These are phyloP conservation scores for Cynopterus sphinx DNA, from an alignment of 2,797 vertebrate species.

Conservation along the genomic window DNA sequence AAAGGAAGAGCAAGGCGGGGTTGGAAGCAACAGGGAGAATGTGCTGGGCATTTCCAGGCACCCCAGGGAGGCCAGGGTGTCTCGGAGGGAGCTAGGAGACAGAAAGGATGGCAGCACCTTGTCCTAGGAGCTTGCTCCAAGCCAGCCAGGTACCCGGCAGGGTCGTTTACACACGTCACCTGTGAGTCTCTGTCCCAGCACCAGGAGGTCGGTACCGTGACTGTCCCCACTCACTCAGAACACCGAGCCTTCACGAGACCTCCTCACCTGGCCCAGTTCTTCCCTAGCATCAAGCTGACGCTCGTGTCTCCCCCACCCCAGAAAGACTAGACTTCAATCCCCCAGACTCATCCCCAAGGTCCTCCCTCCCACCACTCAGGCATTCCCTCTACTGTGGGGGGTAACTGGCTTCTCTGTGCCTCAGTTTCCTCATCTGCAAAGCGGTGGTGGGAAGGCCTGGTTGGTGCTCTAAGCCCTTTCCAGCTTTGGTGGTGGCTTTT, in stretches of 20 bases:
- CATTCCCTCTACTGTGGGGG: not conserved
- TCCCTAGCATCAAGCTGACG: not conserved
- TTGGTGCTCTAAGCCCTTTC: not conserved
- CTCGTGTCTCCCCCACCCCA: not conserved
- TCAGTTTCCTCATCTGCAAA: not conserved
- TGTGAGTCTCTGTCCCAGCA: not conserved
- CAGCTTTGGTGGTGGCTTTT: not conserved
- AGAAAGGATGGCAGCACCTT: not conserved
- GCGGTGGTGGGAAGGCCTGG: not conserved
- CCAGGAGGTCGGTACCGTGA: rapidly evolving
- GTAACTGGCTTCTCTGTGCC: not conserved
- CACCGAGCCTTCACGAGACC: not conserved
- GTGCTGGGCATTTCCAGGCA: rapidly evolving
- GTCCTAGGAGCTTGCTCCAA: not conserved
- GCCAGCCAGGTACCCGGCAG: not conserved
- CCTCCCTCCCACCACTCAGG: not conserved
- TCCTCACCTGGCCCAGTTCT: not conserved
- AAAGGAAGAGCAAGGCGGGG: not conserved
- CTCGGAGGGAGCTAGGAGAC: rapidly evolving
- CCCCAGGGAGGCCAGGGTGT: not conserved
- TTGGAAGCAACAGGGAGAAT: rapidly evolving
- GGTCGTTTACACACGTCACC: rapidly evolving
- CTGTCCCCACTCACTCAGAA: not conserved
- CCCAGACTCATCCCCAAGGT: not conserved
- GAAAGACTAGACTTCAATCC: not conserved